Evolutionary conservation across 2,888 invertebrate species (phyloP), one percentile per base, ranked within the genome.

Genomic region (Drosophila infuscata): DNA sequence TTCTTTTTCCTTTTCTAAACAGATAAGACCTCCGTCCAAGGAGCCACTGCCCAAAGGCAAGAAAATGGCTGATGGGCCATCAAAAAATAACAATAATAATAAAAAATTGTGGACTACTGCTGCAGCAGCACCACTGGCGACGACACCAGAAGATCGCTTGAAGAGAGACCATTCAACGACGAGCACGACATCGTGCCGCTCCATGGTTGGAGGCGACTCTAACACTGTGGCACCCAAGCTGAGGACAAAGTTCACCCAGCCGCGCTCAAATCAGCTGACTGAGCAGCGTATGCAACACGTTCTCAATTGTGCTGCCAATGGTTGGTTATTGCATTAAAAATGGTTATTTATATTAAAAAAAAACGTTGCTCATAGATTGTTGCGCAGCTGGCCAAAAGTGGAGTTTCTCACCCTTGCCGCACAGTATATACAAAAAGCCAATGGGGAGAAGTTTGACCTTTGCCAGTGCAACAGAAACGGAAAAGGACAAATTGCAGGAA

Each of bases 251-350:
- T 73, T 64, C 3, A 61, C 58, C 4, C 20, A 41, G 11, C 79
- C 79, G 0, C 73, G 81, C 3, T 56, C 48, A 52, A 79, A 81
- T 51, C 67, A 43, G 0, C 11, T 74, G 20, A 56, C 78, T 0
- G 12, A 58, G 12, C 35, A 70, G 49, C 77, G 79, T 2, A 59
- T 77, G 3, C 11, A 3, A 20, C 29, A 29, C 0, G 29, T 11
- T 12, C 20, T 4, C 3, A 29, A 29, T 9, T 29, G 35, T 6
- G 25, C 4, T 6, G 5, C 6, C 7, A 51, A 12, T 25, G 53
- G 70, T 70, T 11, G 11, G 41, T 33, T 7, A 56, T 8, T n/a
- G 11, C 3, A 33, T 20, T 51, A 32, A 11, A 53, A 5, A 3
- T 25, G 6, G 6, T 15, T 36, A 36, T 6, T 15, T 35, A 36